Base-by-base conservation (phyloP, 2,888 invertebrate genomes). In the Acleris emargana region DNA sequence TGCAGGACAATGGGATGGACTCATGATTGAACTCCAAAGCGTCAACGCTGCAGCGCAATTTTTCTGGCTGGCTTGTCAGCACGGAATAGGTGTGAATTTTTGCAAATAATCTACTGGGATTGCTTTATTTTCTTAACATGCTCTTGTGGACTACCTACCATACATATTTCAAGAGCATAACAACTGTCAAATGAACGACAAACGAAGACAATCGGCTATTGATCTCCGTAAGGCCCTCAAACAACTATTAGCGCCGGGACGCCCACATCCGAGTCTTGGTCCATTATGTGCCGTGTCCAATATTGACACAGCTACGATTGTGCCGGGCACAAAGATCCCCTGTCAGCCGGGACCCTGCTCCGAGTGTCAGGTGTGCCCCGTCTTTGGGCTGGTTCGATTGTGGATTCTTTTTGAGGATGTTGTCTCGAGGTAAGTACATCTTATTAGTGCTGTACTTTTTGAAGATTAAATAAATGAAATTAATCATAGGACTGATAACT, bases 251-350 rank as follows among this genome's bases (percentile, higher is more conserved):
- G 82, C 78, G 80, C 80, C 76, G 78, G 76, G 77, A 78, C 78
- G 84, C 84, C 85, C 83, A 86, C 86, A 87, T 89, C 82, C 78
- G 76, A 80, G 79, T 81, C 78, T 79, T 81, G 76, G 75, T 73
- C 81, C 81, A 86, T 88, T 86, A 84, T 84, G 72, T 66, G 68
- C 61, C 68, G 82, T 82, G 86, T 88, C 85, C 86, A 87, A 86
- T 91, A 90, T 91, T 91, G 90, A 89, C 89, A 89, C 83, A 79
- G 82, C 82, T 82, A 83, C 82, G 80, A 83, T 83, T 84, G 86
- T 84, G 73, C 76, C 25, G 73, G 75, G 73, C 74, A 87, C 87
- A 84, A 82, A 79, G 85, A 83, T 87, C 90, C 89, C 89, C 79
- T 81, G 89, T 90, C 90, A 90, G 28, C 75, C 74, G 68, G 81